Evolutionary conservation across 2,113 vertebrate genomes (phyloP).

Genomic region (Caloenas nicobarica): DNA sequence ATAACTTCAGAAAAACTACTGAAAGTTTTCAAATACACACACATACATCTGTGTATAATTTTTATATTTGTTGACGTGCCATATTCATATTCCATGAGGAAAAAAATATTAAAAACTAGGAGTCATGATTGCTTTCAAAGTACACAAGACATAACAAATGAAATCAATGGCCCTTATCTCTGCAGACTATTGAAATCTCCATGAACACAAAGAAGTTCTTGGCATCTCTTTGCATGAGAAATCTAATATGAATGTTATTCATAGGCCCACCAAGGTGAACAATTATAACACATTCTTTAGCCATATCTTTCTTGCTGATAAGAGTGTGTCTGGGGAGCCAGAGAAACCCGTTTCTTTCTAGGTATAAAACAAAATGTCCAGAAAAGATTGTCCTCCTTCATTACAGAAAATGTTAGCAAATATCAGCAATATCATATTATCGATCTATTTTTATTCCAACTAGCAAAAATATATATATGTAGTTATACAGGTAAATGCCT

Average conservation of each 20-base stretch:
- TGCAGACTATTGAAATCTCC: not conserved
- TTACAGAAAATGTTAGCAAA: not conserved
- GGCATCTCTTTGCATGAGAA: not conserved
- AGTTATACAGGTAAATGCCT: not conserved
- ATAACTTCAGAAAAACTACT: not conserved
- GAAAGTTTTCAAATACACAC: not conserved
- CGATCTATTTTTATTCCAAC: not conserved
- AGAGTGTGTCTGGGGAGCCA: not conserved
- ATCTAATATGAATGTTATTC: not conserved
- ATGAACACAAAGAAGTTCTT: not conserved
- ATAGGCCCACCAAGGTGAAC: not conserved
- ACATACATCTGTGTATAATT: accelerated
- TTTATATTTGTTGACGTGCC: not conserved
- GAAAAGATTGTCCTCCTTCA: not conserved
- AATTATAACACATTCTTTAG: not conserved
- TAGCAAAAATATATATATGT: not conserved
- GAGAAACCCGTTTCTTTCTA: not conserved
- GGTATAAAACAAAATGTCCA: not conserved
- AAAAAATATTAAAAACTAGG: not conserved
- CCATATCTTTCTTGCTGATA: not conserved
- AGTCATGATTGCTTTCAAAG: not conserved
- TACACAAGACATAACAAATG: not conserved
- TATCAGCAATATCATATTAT: too few species aligned
- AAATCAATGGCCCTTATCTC: slow-evolving; percentile 9
- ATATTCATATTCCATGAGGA: not conserved